Evolutionary conservation across 2,113 vertebrate genomes (phyloP), one percentile per base, ranked within the genome.

Genomic region (Parotia lawesii): DNA sequence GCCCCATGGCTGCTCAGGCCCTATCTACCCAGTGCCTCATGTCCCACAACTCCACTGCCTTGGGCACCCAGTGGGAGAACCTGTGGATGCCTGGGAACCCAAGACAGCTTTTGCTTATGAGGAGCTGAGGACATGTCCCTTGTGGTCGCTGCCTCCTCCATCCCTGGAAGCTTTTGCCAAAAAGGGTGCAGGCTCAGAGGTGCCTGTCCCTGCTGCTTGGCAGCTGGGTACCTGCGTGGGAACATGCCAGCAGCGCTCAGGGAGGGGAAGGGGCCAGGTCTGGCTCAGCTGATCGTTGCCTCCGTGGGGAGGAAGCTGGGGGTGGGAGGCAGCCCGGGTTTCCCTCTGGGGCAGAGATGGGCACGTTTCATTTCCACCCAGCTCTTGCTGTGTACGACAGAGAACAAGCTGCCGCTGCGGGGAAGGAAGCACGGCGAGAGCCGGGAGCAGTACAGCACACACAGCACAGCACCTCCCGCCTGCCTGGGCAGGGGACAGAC

Each of bases 231-330:
- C 29, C 27, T 40, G 24, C 0, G 0, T 93, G 67, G 53, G 66
- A 94, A 42, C 2, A 0, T 1, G 4, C 9, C 2, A 31, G 69
- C 51, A 81, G 60, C 0, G 0, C 0, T 0, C 4, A 2, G 37
- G 31, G 73, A 60, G 56, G 67, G 56, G 38, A 76, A 70, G 78
- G 70, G 79, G 56, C 54, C 77, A 64, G 28, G 28, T 50, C 10
- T 3, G 9, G 62, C 47, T 86, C 90, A 95, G 87, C 87, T 93
- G 94, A 66, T 58, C 33, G 14, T 28, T 83, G 23, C 51, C 14
- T 84, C 11, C 0, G 1, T 2, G 19, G 37, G 54, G 72, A 93
- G 93, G 93, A 95, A 95, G 51, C 69, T 0, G 79, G 86, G 87
- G 94, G 96, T 0, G 62, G 85, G 62, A 91, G 69, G 78, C 83